Base-by-base conservation (phyloP, 2,797 vertebrate species). In the Enteromius anoplus region DNA sequence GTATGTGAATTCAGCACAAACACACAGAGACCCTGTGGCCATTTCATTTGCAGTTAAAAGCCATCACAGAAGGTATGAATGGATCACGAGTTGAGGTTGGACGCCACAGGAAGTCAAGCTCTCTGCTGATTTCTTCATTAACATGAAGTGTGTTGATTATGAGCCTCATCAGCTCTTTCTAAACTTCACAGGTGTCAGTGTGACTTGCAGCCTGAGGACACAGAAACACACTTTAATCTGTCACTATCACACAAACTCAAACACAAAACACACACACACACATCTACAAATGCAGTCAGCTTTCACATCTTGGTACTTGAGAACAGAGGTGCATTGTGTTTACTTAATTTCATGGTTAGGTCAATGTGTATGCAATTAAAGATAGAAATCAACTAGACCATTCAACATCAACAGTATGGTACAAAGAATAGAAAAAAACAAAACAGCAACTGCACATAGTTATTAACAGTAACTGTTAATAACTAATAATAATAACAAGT, bases 171-270 rank as follows among this genome's bases (percentile, higher is more conserved):
- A 84, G 70, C 60, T 58, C 58, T 73, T 79, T n/a, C 42, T 19
- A 65, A 79, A 73, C n/a, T 78, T 78, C 58, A 79, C 12, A 53
- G n/a, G 68, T 73, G 58, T 65, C 71, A 79, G 26, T 83, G 62
- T 76, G 34, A 51, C n/a, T 2, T 4, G 10, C 26, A 49, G 17
- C 64, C 64, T 23, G 32, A 34, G 75, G 82, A 45, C 32, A 40
- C 26, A 45, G 3, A 51, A 32, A 26, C 32, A 62, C 26, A 71
- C 58, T 32, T 42, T 65, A 26, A 66, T 42, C 53, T 58, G 51
- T 68, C 12, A 69, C 73, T n/a, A 14, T 55, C 60, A 47, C 45
- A 47, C 47, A 66, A 19, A 69, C 37, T 42, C 34, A n/a, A 37
- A 42, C 37, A 42, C 37, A 69, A 60, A 5, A 5, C 29, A 32